Base-by-base conservation (phyloP, 1,140 invertebrate genomes). In the Cyphomyrmex costatus region DNA sequence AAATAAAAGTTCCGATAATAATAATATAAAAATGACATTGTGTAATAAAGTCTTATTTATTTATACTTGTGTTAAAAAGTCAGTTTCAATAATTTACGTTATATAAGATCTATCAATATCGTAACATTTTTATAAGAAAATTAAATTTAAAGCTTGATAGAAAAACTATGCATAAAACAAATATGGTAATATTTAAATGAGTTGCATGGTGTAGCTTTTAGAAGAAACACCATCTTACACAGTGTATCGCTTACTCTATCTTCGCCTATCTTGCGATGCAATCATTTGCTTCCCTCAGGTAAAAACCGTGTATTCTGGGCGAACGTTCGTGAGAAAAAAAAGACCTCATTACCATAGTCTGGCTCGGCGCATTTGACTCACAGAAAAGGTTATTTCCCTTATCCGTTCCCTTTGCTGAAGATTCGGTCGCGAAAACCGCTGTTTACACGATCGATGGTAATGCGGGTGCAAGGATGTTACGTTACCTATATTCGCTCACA, bases 381-480 rank as follows among this genome's bases (percentile, higher is more conserved):
- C 79, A 83, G 68, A 83, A 83, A 83, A 73, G 79, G 71, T 83
- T 73, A 74, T 36, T 56, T 73, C 79, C 68, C 53, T 83, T 46
- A 60, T 74, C 68, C 53, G 33, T 60, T 36, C 24, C 19, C 70
- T 82, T 49, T 24, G 33, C 30, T 8, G 19, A 36, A 56, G 24
- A 82, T 73, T 60, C 53, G 68, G 79, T 60, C 53, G 79, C 68
- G 51, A 83, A 60, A 73, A 83, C 68, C 27, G 53, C 53, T 73
- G 68, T 83, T 83, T 83, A 83, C 53, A 14, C 66, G 79, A 83
- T 83, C 79, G 68, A 83, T 73, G 51, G 51, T 58, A 60, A 74
- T 49, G 49, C 1, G 0, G 21, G 49, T 33, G 73, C 61, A 46
- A 19, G 73, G 16, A 56, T 53, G 80, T 58, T 49, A 56, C 58